These are phyloP conservation scores for Carcina quercana DNA, from an alignment of 2,888 invertebrate species.

Conservation along the genomic window DNA sequence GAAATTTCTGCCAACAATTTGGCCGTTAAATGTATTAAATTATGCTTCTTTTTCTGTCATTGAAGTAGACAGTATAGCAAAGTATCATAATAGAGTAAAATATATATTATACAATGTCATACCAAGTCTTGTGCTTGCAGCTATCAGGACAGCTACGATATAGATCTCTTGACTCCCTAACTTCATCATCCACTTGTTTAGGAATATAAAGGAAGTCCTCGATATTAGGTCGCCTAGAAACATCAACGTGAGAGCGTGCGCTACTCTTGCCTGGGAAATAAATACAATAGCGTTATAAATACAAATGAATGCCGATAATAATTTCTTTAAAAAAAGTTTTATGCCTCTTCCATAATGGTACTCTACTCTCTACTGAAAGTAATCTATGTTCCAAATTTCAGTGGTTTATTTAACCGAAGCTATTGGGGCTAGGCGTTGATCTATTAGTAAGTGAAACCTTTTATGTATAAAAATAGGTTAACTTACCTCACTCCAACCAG, in stretches of 20 bases:
- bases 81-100: too few species aligned
- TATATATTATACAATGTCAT: slow-evolving; percentile 8
- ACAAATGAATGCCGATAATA: too few species aligned
- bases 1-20: too few species aligned
- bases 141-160: slow-evolving; percentile 72
- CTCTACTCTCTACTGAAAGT: neutral
- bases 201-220: slow-evolving; percentile 71
- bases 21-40: too few species aligned
- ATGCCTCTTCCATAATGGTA: neutral
- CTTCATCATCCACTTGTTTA: slow-evolving; percentile 63
- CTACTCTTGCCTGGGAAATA: slow-evolving; percentile 65
- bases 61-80: too few species aligned
- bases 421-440: too few species aligned
- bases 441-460: neutral
- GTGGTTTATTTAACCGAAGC: neutral
- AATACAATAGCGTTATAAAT: neutral
- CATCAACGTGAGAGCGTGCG: slow-evolving; percentile 76
- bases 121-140: slow-evolving; percentile 77
- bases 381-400: neutral
- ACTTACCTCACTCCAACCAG: slow-evolving; percentile 6
- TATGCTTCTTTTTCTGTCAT: too few species aligned
- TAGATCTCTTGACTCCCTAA: slow-evolving; percentile 76
- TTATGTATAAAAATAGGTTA: neutral
- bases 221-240: slow-evolving; percentile 78
- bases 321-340: neutral